Evolutionary conservation across 2,888 invertebrate species (phyloP).

Genomic region (Nomada hirtipes): DNA sequence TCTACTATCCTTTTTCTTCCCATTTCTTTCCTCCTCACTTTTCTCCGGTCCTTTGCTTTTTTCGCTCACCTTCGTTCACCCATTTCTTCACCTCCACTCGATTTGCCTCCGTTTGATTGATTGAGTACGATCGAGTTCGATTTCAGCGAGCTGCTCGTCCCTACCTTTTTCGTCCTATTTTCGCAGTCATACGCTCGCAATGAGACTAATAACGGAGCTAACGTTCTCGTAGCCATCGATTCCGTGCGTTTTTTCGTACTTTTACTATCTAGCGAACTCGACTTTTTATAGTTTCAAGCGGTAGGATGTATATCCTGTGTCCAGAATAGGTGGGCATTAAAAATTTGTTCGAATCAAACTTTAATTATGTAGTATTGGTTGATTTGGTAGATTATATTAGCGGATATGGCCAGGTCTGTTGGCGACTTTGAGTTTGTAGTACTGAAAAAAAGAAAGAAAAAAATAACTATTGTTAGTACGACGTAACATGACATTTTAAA

Average conservation of each 20-base stretch:
- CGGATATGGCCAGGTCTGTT: no score
- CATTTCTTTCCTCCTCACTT: constrained; percentile 1
- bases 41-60: neutral
- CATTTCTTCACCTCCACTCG: constrained; percentile 50
- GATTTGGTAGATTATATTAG: no score
- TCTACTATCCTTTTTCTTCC: constrained; percentile 24
- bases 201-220: constrained; percentile 63
- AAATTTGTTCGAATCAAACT: neutral
- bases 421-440: no score
- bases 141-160: constrained; percentile 54
- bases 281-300: neutral
- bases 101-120: constrained; percentile 75
- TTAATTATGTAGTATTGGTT: no score
- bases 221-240: constrained; percentile 50
- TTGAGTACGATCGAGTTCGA: constrained; percentile 68
- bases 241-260: constrained; percentile 22
- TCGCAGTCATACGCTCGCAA: constrained; percentile 32
- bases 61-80: neutral
- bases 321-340: neutral
- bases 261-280: neutral
- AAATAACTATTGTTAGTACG: no score
- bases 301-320: neutral
- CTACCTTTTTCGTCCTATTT: neutral
- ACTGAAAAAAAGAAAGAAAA: no score
- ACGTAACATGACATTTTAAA: no score